phyloP scores from a whole-genome alignment of 2,113 vertebrate genomes.

The Vulpes vulpes region DNA sequence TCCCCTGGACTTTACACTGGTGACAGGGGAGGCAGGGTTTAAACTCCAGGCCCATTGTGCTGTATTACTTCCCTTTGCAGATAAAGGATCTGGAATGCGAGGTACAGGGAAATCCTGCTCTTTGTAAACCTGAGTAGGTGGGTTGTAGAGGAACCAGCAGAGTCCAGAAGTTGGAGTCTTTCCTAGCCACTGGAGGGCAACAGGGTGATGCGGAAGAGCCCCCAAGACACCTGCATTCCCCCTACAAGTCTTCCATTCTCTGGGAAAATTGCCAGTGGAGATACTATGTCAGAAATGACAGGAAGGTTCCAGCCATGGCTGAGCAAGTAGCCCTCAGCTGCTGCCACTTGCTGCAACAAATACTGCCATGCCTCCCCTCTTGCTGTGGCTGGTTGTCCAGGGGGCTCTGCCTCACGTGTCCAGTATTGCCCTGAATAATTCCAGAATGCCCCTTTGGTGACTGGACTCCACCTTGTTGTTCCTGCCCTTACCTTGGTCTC shows the following conservation, averaged over 20 bases:
- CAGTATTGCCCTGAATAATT: neutral
- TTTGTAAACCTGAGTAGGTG: neutral
- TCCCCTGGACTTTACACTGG: neutral
- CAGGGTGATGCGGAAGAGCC: neutral
- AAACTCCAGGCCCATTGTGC: neutral
- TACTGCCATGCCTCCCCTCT: accelerated
- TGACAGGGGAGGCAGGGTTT: neutral
- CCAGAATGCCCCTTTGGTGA: neutral
- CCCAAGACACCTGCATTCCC: neutral
- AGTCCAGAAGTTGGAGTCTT: neutral
- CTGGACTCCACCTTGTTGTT: neutral
- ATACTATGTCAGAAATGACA: neutral
- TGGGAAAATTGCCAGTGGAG: neutral
- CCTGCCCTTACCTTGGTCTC: neutral
- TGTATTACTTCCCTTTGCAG: neutral
- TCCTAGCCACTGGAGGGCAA: neutral
- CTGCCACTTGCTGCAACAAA: neutral
- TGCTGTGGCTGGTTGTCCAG: neutral
- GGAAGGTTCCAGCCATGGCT: neutral
- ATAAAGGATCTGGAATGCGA: neutral
- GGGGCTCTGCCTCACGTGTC: neutral
- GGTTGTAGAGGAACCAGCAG: neutral
- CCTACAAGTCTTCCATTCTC: neutral
- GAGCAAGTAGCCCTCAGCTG: neutral
- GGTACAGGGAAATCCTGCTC: neutral